Conservation (phyloP, 2,113 vertebrate species). For the Solenodon paradoxus region DNA sequence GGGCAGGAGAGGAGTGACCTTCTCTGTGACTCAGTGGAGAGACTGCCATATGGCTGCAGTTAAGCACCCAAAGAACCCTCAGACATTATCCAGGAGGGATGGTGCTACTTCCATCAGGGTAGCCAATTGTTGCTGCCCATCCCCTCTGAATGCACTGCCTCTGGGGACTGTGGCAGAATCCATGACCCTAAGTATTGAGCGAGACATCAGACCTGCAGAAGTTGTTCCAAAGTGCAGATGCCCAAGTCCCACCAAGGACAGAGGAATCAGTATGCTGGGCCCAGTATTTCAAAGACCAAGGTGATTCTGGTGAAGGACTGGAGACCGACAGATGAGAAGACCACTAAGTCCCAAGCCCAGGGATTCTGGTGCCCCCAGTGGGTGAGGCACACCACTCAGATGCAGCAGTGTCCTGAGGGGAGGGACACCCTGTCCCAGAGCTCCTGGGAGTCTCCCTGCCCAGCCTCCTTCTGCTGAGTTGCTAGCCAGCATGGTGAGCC, state of each 20-base stretch:
- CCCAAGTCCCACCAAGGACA: no score
- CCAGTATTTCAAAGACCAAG: background rate
- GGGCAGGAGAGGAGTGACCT: no score
- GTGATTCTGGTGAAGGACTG: background rate
- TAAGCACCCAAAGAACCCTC: no score
- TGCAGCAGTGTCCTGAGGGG: background rate
- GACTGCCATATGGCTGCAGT: no score
- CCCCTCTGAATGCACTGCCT: background rate
- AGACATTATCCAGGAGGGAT: no score
- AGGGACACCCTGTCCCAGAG: no score
- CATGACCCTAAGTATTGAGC: accelerated
- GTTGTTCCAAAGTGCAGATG: background rate
- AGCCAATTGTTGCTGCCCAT: no score
- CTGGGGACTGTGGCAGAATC: background rate
- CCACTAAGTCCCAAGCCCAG: background rate
- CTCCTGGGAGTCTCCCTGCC: background rate
- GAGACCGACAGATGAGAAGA: background rate
- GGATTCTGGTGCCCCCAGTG: background rate
- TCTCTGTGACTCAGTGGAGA: no score
- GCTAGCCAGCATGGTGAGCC: background rate
- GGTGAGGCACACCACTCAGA: background rate
- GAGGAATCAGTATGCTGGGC: background rate
- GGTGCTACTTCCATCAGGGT: no score
- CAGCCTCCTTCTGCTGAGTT: no score
- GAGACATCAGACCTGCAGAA: background rate